Evolutionary conservation across 2,888 invertebrate species (phyloP).

Genomic region (Parnassius apollo): DNA sequence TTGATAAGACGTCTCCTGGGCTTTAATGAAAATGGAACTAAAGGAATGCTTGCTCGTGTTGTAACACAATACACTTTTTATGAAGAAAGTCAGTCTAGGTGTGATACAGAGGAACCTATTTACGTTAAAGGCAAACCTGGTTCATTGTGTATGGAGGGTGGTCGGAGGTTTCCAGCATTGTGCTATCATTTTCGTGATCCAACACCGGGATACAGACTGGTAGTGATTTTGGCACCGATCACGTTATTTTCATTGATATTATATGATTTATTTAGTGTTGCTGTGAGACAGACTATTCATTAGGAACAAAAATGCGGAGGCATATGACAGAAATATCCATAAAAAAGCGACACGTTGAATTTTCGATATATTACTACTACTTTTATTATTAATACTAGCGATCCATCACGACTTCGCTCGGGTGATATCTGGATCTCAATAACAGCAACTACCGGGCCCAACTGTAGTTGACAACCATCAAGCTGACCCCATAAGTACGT

Average conservation of each 20-base stretch:
- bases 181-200: conserved; percentile 66
- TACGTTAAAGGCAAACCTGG: conserved; percentile 57
- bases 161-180: conserved; percentile 51
- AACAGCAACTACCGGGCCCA: neutral
- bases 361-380: neutral
- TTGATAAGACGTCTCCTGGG: conserved; percentile 43
- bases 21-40: conserved; percentile 49
- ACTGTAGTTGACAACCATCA: no score
- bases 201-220: conserved; percentile 60
- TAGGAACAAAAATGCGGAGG: conserved; percentile 29
- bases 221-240: conserved; percentile 64
- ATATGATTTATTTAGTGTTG: conserved; percentile 69
- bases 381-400: neutral
- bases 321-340: no score
- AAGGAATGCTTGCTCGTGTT: conserved; percentile 51
- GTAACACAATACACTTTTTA: conserved; percentile 59
- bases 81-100: conserved; percentile 49
- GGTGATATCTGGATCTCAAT: no score
- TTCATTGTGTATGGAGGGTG: conserved; percentile 54
- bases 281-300: conserved; percentile 62
- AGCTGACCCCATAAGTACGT: no score
- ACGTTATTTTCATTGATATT: conserved; percentile 66
- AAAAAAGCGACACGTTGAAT: conserved; percentile 2
- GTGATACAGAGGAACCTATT: conserved; percentile 56
- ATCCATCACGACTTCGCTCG: no score